Evolutionary conservation across 2,888 invertebrate genomes (phyloP).

Genomic region (Orchesella flavescens): DNA sequence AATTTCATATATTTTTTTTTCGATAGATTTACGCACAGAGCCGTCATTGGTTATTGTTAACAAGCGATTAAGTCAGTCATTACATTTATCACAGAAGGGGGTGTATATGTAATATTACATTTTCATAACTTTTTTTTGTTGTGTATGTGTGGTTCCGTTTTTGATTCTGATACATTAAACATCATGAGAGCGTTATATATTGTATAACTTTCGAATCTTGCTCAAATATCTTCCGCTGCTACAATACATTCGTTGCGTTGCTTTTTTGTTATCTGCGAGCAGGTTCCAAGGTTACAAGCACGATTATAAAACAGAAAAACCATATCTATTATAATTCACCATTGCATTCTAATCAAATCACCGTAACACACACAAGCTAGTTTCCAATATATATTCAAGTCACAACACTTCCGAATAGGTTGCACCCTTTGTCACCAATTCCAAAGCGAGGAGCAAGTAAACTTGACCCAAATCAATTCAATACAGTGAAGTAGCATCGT

Average conservation of each 20-base stretch:
- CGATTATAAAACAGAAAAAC: background rate
- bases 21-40: slow-evolving; percentile 43
- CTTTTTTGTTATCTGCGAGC: background rate
- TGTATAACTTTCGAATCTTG: slow-evolving; percentile 15
- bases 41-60: slow-evolving; percentile 57
- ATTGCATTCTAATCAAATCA: no score
- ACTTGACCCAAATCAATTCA: no score
- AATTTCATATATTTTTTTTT: slow-evolving; percentile 29
- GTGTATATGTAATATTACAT: slow-evolving; percentile 50
- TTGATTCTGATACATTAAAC: slow-evolving; percentile 16
- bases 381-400: no score
- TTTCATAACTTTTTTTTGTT: slow-evolving; percentile 37
- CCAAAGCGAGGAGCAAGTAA: no score
- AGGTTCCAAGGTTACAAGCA: background rate
- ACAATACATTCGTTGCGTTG: no score
- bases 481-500: background rate
- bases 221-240: background rate
- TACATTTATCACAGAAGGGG: slow-evolving; percentile 71
- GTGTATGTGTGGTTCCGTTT: background rate
- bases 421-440: no score
- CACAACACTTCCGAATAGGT: no score
- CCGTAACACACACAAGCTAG: no score
- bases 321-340: no score
- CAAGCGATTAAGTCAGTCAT: slow-evolving; percentile 69
- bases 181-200: slow-evolving; percentile 25